Evolutionary conservation across 2,888 invertebrate genomes (phyloP), one percentile per base, ranked within the genome.

Genomic region (Poecilobothrus nobilitatus): DNA sequence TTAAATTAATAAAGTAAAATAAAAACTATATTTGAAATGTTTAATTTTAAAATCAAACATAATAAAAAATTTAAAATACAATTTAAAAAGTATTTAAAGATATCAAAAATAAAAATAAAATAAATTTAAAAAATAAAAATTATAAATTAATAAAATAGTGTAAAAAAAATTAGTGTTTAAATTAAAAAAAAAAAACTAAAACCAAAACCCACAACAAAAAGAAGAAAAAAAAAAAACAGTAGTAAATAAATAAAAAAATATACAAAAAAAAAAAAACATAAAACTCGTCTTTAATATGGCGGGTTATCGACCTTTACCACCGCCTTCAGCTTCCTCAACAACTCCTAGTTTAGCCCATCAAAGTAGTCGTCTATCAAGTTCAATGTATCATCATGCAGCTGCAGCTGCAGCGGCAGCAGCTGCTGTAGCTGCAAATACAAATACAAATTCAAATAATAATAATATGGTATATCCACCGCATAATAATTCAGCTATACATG

Each of bases 401-500:
- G 79, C 80, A 70, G 76, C 79, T 78, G 78, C 80, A 33, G 22
- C 10, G 5, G 34, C 34, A 15, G 20, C 34, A 65, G n/a, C 20
- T 34, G 18, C 18, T 27, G 20, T 20, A 65, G n/a, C n/a, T 33
- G 34, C n/a, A 18, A 65, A 69, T 61, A n/a, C 67, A 64, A 33
- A 22, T 66, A 27, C 27, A 27, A 27, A 27, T 27, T 4, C 27
- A 27, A 27, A 27, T 27, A 81, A 81, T 76, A 80, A 81, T 73
- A 80, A 81, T 74, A 78, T 81, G 75, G 78, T 81, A 72, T 81
- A 81, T 80, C 81, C 81, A 73, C 78, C 80, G 74, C 81, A 81
- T 73, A 80, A 80, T 73, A 80, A 80, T 75, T 79, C 80, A 74
- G 78, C 80, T 62, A 79, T 81, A 73, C 81, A 81, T 74, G 80